Base-by-base conservation (phyloP, 2,797 vertebrate genomes). In the Cercopithecus neglectus region DNA sequence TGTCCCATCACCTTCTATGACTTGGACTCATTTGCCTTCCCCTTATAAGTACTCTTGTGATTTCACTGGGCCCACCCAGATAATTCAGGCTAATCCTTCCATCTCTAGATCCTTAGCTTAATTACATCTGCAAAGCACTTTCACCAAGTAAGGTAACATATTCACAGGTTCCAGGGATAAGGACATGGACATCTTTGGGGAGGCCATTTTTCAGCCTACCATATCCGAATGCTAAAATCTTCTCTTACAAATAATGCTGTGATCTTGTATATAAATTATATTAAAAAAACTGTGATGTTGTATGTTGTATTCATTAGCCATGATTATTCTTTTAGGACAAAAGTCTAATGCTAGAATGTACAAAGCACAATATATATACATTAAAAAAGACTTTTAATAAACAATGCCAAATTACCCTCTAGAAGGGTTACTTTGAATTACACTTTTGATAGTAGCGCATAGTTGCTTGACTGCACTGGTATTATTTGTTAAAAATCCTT, bases 401-500 rank as follows among this genome's bases (percentile, higher is more conserved):
- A 33, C 5, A 83, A 48, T 84, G 30, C 1, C 50, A 86, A 41
- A 61, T 67, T 87, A 50, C 24, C 36, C 48, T 61, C 26, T 22
- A 26, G 41, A 85, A 92, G 24, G 5, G 8, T 28, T 75, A 19
- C 13, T 48, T 19, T 24, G 67, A 87, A 36, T 28, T 76, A 14
- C 8, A 41, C 1, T 39, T 21, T 22, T 41, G 12, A 16, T 1
- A 22, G 8, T 22, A 30, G 33, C 48, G 3, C 11, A 22, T 9
- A 88, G 28, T 82, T 8, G 14, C 36, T 55, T 90, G 50, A 85
- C 28, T 24, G 41, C 75, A 89, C 1, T 28, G 48, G 24, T 67
- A 81, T 53, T 70, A 86, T 59, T 86, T 90, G 1, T 74, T 79
- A 91, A 97, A 81, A 94, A 89, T 39, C 2, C 46, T 94, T 88